A percentile compares a stretch with the other conserved stretches of the same genome.
phyloP scores from a whole-genome alignment of 2,113 vertebrate species.

The Brachyhypopomus gauderio region DNA sequence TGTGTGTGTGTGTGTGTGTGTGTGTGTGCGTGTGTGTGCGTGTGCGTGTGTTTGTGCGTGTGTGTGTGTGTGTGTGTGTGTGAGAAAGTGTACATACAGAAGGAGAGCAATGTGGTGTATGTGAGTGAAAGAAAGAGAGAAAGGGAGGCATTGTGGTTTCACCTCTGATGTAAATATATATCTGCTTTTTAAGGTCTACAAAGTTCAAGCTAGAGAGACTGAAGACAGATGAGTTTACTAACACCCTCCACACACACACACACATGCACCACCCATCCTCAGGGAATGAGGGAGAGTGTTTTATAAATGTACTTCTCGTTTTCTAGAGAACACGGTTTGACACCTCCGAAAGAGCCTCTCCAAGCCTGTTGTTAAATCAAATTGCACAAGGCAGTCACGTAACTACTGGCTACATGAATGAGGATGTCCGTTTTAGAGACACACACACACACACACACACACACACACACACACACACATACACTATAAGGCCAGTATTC shows the following conservation, averaged over 20 bases:
- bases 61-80: neutral
- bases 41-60: neutral
- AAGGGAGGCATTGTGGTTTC: slow-evolving; percentile 34
- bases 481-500: neutral
- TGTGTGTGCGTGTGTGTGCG: slow-evolving; percentile 3
- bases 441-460: neutral
- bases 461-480: neutral
- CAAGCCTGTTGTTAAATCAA: slow-evolving; percentile 25
- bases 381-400: slow-evolving; percentile 29
- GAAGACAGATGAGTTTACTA: neutral
- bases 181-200: slow-evolving; percentile 5
- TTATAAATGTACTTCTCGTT: slow-evolving; percentile 40
- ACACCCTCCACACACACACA: slow-evolving; percentile 22
- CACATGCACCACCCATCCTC: slow-evolving; percentile 6
- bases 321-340: slow-evolving; percentile 44
- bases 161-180: slow-evolving; percentile 28
- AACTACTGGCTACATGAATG: slow-evolving; percentile 34
- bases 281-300: slow-evolving; percentile 13
- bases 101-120: neutral
- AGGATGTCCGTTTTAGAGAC: slow-evolving; percentile 30
- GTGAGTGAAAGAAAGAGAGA: slow-evolving; percentile 13
- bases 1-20: no score
- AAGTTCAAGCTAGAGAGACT: neutral
- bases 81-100: neutral
- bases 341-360: slow-evolving; percentile 30